phyloP scores from a whole-genome alignment of 2,113 vertebrate genomes.

The Hemicordylus capensis region DNA sequence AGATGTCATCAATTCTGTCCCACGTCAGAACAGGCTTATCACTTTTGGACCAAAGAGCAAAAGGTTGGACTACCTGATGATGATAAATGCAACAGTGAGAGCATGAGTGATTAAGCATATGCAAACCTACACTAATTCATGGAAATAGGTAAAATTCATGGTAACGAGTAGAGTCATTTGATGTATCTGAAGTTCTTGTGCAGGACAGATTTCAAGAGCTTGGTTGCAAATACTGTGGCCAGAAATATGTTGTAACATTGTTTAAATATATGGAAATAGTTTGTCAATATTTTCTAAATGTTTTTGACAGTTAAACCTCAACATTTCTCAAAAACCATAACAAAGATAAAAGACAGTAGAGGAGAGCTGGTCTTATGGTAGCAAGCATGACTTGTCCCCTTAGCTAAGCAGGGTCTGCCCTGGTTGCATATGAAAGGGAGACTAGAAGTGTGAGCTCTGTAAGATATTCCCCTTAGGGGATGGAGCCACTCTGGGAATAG shows the following conservation, averaged over 20 bases:
- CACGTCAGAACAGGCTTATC: neutral
- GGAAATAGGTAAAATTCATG: neutral
- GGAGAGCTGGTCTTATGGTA: no score
- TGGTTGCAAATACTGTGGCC: neutral
- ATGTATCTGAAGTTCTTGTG: neutral
- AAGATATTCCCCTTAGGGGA: no score
- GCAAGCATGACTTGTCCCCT: no score
- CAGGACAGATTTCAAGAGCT: neutral
- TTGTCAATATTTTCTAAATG: conserved; percentile 8
- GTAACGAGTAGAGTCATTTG: neutral
- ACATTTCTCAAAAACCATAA: neutral
- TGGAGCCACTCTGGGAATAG: no score
- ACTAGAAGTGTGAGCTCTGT: no score
- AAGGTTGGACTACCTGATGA: neutral
- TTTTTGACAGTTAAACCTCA: neutral
- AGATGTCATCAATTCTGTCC: neutral
- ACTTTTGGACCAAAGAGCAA: neutral
- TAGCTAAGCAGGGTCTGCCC: no score
- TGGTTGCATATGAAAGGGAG: no score
- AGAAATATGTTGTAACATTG: neutral
- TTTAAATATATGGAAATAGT: neutral
- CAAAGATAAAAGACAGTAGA: neutral
- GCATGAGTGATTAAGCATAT: neutral
- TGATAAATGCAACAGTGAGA: neutral
- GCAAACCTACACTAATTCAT: neutral